Evolutionary conservation across 1,140 invertebrate species (phyloP).

Genomic region (Drosophila baimaii): DNA sequence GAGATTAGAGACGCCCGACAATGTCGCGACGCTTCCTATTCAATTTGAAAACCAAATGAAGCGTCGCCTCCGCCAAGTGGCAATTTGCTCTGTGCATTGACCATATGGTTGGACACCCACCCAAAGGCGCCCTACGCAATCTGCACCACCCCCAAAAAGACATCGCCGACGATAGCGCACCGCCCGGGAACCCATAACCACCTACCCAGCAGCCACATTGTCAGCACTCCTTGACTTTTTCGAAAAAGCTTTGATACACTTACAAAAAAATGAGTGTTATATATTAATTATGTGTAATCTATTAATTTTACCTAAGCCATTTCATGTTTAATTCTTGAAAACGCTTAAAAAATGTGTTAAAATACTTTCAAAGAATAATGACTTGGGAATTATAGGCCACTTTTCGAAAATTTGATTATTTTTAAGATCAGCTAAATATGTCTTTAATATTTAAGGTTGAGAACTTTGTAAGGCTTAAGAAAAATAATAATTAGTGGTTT

Average conservation of each 20-base stretch:
- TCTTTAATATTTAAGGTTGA: too few relatives aligned
- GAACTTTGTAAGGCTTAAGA: too few relatives aligned
- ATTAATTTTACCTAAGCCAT: background rate
- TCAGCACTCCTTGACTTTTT: background rate
- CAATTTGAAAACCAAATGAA: conserved; percentile 79
- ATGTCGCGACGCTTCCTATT: conserved; percentile 66
- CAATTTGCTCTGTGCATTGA: conserved; percentile 73
- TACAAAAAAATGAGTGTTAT: too few relatives aligned
- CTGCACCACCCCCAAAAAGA: background rate
- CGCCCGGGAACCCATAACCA: background rate
- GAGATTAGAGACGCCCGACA: conserved; percentile 28
- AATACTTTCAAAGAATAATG: too few relatives aligned
- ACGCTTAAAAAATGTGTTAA: too few relatives aligned
- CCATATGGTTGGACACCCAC: conserved; percentile 61
- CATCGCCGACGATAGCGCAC: background rate
- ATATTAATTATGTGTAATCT: too few relatives aligned
- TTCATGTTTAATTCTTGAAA: background rate
- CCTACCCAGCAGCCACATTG: background rate
- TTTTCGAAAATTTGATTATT: too few relatives aligned
- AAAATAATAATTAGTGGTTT: too few relatives aligned
- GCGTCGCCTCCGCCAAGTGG: conserved; percentile 59
- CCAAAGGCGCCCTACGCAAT: conserved; percentile 26
- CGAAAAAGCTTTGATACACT: conserved; percentile 30
- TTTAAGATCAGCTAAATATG: background rate
- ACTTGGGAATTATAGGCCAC: too few relatives aligned